These are phyloP conservation scores for Agriopis aurantiaria DNA, from an alignment of 2,888 invertebrate species.

Conservation along the genomic window DNA sequence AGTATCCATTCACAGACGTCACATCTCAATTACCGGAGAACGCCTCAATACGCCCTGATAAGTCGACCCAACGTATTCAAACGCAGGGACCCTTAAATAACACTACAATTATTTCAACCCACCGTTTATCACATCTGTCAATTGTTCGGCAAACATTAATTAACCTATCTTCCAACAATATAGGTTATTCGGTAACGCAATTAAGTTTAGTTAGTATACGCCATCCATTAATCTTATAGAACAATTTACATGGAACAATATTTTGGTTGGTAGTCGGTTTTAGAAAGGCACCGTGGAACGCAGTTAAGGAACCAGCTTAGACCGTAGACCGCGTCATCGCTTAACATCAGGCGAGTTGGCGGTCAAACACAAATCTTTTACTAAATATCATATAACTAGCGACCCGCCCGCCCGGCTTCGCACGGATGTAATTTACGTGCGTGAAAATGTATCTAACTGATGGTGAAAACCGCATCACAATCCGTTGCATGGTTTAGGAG, in stretches of 20 bases:
- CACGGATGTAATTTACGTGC: no score
- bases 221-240: constrained; percentile 37
- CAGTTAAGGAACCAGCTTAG: constrained; percentile 2
- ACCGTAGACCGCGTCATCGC: no score
- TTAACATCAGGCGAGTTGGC: no score
- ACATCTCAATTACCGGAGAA: neutral
- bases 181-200: constrained; percentile 28
- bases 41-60: constrained; percentile 2
- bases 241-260: constrained; percentile 36
- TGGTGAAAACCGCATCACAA: no score
- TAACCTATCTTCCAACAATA: constrained; percentile 32
- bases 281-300: constrained; percentile 1
- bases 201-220: constrained; percentile 35
- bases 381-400: no score
- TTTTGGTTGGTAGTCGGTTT: constrained; percentile 32
- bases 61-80: constrained; percentile 7
- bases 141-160: constrained; percentile 35
- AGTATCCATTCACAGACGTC: neutral
- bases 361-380: no score
- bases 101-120: constrained; percentile 16
- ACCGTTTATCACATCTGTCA: constrained; percentile 31
- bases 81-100: constrained; percentile 9
- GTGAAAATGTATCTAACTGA: no score
- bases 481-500: no score
- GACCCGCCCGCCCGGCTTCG: no score